A percentile compares a stretch with the other conserved stretches of the same genome.
Conservation (phyloP, 2,797 vertebrate species). For the Anolis apletophallus region DNA sequence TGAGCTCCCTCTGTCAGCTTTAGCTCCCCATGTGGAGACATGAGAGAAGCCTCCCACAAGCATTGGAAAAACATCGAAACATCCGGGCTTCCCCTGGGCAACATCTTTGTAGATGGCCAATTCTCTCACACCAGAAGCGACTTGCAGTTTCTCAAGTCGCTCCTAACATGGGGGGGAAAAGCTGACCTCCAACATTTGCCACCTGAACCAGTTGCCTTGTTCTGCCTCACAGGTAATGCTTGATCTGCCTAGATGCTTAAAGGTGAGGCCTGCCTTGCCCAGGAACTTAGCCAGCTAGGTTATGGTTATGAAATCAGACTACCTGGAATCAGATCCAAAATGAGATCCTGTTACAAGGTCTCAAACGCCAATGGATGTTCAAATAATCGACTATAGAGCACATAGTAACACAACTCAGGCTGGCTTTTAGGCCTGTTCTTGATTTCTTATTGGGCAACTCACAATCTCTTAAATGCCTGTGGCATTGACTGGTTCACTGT, state of each 20-base stretch:
- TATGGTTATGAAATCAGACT: neutral
- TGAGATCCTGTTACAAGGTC: neutral
- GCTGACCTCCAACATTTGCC: neutral
- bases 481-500: neutral
- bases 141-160: too few relatives aligned
- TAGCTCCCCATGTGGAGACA: too few relatives aligned
- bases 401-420: too few relatives aligned
- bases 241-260: neutral
- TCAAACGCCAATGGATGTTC: neutral
- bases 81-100: too few relatives aligned
- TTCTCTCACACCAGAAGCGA: too few relatives aligned
- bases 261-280: too few relatives aligned
- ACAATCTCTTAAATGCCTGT: neutral
- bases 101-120: too few relatives aligned
- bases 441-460: neutral
- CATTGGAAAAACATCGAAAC: too few relatives aligned
- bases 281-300: neutral
- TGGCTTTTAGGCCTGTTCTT: neutral
- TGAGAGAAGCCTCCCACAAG: too few relatives aligned
- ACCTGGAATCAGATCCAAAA: neutral
- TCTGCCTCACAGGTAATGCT: neutral
- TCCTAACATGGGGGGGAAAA: too few relatives aligned
- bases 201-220: neutral
- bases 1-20: too few relatives aligned
- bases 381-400: neutral